Evolutionary conservation across 2,888 invertebrate species (phyloP).

Genomic region (Drosophila rellima): DNA sequence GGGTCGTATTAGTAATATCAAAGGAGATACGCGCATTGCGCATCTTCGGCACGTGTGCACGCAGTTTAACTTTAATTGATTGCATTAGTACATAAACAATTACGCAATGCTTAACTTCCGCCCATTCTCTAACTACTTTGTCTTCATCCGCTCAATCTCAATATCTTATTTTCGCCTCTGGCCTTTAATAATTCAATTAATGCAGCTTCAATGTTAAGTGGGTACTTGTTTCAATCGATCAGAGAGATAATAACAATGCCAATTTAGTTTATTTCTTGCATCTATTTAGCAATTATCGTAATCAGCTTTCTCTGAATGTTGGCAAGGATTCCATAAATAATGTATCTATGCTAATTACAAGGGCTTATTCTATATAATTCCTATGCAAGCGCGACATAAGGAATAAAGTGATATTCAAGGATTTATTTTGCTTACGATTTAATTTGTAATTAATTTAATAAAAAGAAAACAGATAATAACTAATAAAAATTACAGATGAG

Average conservation of each 20-base stretch:
- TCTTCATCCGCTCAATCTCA: slow-evolving; percentile 1
- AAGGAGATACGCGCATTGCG: slow-evolving; percentile 9
- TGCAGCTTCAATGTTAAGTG: slow-evolving; percentile 33
- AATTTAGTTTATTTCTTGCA: background rate
- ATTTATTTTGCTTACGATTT: background rate
- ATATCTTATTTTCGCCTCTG: slow-evolving; percentile 10
- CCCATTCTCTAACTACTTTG: background rate
- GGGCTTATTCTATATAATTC: background rate
- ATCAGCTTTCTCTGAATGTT: slow-evolving; percentile 37
- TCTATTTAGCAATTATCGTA: slow-evolving; percentile 43
- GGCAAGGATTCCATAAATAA: background rate
- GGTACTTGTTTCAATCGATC: background rate
- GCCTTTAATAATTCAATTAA: slow-evolving; percentile 62
- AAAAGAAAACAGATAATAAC: too few relatives aligned
- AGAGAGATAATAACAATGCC: background rate
- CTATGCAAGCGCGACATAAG: background rate
- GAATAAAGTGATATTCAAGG: background rate
- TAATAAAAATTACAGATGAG: too few relatives aligned
- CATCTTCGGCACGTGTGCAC: slow-evolving; percentile 48
- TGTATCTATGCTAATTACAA: slow-evolving; percentile 9
- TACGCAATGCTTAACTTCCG: slow-evolving; percentile 36
- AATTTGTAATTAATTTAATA: too few relatives aligned
- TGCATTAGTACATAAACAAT: slow-evolving; percentile 64
- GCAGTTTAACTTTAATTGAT: slow-evolving; percentile 67
- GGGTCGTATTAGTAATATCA: slow-evolving; percentile 44